Percentiles rank a stretch among this genome's conserved stretches.
These are phyloP conservation scores for Phrixothrix hirtus DNA, from an alignment of 2,888 invertebrate genomes.

Conservation along the genomic window DNA sequence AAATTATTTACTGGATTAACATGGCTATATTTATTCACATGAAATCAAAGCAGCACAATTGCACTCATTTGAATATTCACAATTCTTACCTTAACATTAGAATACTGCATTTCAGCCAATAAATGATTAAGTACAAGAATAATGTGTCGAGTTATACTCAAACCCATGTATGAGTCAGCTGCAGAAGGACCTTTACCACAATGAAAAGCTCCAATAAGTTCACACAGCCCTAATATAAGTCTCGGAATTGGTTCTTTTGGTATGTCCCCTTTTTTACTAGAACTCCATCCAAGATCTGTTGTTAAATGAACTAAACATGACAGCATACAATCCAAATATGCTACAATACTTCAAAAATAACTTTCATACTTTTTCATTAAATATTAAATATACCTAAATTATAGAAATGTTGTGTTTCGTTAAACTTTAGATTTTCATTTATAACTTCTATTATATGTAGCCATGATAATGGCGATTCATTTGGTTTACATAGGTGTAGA, in stretches of 20 bases:
- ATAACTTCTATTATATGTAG: conserved; percentile 56
- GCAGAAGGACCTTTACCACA: conserved; percentile 57
- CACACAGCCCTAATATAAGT: conserved; percentile 56
- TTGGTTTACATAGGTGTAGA: conserved; percentile 17
- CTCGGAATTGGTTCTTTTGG: conserved; percentile 48
- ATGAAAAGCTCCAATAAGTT: conserved; percentile 60
- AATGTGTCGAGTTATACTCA: conserved; percentile 60
- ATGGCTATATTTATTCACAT: conserved; percentile 8
- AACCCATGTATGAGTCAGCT: conserved; percentile 60
- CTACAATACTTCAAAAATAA: conserved; percentile 43
- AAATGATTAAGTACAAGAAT: conserved; percentile 61
- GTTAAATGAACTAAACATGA: conserved; percentile 59
- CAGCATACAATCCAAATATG: conserved; percentile 59
- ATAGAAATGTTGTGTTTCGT: conserved; percentile 61
- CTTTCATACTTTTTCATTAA: background rate
- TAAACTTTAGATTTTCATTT: conserved; percentile 58
- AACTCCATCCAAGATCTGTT: conserved; percentile 57
- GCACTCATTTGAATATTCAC: too few species aligned
- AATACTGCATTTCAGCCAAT: conserved; percentile 57
- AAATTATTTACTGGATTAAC: too few species aligned
- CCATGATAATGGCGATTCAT: conserved; percentile 49
- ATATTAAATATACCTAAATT: conserved; percentile 56
- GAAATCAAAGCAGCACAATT: background rate
- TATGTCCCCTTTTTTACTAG: conserved; percentile 41
- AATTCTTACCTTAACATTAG: conserved; percentile 55